Percentiles rank a stretch among this genome's conserved stretches.
Conservation (phyloP, 2,888 invertebrate species). For the Scaptomyza tumidula region DNA sequence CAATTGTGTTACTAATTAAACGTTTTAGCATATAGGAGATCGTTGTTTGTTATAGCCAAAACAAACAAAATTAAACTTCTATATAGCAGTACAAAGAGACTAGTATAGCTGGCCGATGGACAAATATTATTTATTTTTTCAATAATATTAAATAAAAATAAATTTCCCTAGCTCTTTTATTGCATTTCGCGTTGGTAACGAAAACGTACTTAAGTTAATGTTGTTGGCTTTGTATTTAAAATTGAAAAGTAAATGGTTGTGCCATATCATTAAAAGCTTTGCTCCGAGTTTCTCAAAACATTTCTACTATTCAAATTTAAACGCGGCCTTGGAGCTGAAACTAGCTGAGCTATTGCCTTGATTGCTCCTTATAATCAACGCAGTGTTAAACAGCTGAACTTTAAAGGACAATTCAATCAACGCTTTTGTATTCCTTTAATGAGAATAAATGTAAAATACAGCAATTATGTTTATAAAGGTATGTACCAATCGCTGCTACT, state of each 20-base stretch:
- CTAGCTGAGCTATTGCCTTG: background rate
- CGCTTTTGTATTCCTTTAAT: background rate
- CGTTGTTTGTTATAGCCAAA: background rate
- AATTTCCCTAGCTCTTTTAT: conserved; percentile 18
- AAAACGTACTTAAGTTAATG: conserved; percentile 51
- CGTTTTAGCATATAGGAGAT: background rate
- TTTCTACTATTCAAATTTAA: conserved; percentile 54
- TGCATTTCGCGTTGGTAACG: conserved; percentile 6
- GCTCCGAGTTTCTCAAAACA: background rate
- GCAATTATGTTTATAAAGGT: background rate
- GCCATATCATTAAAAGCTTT: conserved; percentile 47
- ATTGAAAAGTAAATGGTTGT: conserved; percentile 31
- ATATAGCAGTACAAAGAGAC: too few relatives aligned
- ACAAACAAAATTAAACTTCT: background rate
- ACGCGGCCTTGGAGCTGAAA: conserved; percentile 12
- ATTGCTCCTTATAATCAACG: background rate
- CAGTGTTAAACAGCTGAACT: background rate
- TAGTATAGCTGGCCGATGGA: too few relatives aligned
- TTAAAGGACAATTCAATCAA: background rate
- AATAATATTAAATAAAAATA: background rate
- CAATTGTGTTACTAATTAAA: conserved; percentile 3
- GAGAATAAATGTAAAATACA: background rate
- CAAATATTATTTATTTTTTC: background rate
- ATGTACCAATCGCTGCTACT: background rate
- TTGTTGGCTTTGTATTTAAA: conserved; percentile 57